Evolutionary conservation across 2,113 vertebrate species (phyloP).

Genomic region (Alexandromys fortis): DNA sequence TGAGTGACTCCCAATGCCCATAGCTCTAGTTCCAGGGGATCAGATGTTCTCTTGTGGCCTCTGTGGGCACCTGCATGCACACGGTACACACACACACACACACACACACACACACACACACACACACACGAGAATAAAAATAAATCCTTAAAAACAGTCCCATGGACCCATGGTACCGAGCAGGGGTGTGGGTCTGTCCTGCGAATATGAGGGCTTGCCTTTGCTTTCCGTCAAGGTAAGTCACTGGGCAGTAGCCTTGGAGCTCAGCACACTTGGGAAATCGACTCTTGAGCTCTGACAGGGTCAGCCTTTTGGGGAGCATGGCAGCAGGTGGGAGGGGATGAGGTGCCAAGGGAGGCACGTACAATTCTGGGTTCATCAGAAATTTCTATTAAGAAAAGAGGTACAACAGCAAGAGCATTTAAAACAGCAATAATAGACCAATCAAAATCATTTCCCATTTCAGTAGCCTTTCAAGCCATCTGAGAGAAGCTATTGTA

Average conservation of each 20-base stretch:
- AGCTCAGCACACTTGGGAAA: constrained; percentile 92
- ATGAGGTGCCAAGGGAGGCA: constrained; percentile 88
- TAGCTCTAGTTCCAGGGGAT: not conserved
- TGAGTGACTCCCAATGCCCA: not conserved
- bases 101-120: not conserved
- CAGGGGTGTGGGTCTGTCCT: not conserved
- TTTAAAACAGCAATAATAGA: not conserved
- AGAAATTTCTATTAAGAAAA: constrained; percentile 90
- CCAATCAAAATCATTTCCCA: not conserved
- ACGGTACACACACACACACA: not conserved
- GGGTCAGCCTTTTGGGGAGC: constrained; percentile 90
- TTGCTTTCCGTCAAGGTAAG: constrained; percentile 92
- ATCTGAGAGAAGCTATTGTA: not conserved
- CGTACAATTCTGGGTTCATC: constrained; percentile 89
- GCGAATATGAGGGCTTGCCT: constrained; percentile 85
- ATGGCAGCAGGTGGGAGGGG: constrained; percentile 87
- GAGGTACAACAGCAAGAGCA: not conserved
- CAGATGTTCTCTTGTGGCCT: not conserved
- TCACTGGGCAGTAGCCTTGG: constrained; percentile 95
- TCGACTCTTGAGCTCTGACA: constrained; percentile 87
- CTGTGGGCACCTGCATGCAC: not conserved
- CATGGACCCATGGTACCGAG: not conserved
- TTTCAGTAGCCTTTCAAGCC: not conserved
- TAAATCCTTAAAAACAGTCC: not conserved
- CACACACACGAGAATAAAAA: not conserved